Base-by-base conservation (phyloP, 2,888 invertebrate genomes). In the Physocephala rufipes region DNA sequence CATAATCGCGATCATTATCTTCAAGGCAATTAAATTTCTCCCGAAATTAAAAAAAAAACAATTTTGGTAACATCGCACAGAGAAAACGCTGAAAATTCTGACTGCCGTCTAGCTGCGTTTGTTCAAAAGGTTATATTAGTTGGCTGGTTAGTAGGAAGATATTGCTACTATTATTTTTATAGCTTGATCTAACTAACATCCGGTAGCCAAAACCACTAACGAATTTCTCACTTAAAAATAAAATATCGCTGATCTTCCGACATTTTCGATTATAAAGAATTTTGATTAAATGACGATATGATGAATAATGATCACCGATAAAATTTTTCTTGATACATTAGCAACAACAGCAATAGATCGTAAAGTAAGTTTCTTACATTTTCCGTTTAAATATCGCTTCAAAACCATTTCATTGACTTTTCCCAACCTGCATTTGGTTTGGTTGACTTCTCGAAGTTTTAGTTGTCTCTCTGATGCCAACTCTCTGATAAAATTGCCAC, bases 1-100 rank as follows among this genome's bases (percentile, higher is more conserved):
- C n/a, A n/a, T 24, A 59, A 67, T 67, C 67, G 67, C 61, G 67
- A 67, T 67, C 67, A 26, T 61, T 59, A 67, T 67, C 67, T 59
- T 12, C 21, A 19, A 26, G 45, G 67, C 58, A 59, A 67, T 67
- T 59, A 67, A 67, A 59, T 67, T 4, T 67, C 59, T 67, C 67
- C 67, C 67, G 47, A 67, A 66, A 66, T 55, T 24, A 4, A 36
- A 9, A 36, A 36, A 9, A 9, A 36, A 36, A 36, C 4, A 36
- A 36, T 36, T 36, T 36, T 36, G 36, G 36, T 36, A 36, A 36
- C 36, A 36, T 36, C 36, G 9, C 36, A n/a, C 36, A 9, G 9
- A 36, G 36, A 36, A 9, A 36, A 7, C 36, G 36, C 36, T 7
- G 36, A 36, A 9, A 36, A 9, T 36, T 36, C 36, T 36, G 4